Evolutionary conservation across 37 sponge, comb jelly and placozoan genomes (phyloP), one percentile per base, ranked within the genome.

Genomic region (Haliclona indistincta): DNA sequence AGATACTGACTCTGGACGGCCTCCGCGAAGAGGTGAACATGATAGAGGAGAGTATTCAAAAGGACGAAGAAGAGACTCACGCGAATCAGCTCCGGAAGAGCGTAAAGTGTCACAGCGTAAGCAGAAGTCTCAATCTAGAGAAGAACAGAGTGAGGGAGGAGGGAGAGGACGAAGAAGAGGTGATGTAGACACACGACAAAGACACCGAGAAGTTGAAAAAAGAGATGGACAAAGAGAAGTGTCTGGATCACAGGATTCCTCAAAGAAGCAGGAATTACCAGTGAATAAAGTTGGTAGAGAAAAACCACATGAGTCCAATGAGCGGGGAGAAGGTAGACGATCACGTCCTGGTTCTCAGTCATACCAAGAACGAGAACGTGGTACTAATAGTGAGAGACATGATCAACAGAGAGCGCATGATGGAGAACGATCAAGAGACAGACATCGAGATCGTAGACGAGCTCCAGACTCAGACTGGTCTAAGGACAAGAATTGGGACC

Each of bases 241-340:
- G 29, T 39, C 76, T 49, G 38, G 51, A 20, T 65, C 63, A 23
- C 44, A 76, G 38, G 64, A 63, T 37, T 51, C 63, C 52, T 76
- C 76, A 0, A 19, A 51, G 15, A 28, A 5, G 56, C 6, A 55
- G 56, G 26, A 2, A 55, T 2, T 3, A 28, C 26, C 56, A 55
- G 56, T 28, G 26, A 55, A 52, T 38, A 37, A 38, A 54, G 33
- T 17, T 47, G 17, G 13, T 32, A 53, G 72, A 67, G 68, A 38
- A 44, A 39, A 44, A 62, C 4, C 20, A 54, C 1, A 54, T n/a
- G 11, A 54, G 52, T 6, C 34, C 15, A 17, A 49, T 19, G 17
- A 34, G 40, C 58, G 15, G 23, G 6, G 1, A 56, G 56, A 72
- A n/a, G 4, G 4, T 10, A 23, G 43, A 39, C 7, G 43, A 26